Percentiles rank a stretch among this genome's conserved stretches.
Conservation (phyloP, 92 coral and sea anemone genomes). For the Phymanthus crucifer region DNA sequence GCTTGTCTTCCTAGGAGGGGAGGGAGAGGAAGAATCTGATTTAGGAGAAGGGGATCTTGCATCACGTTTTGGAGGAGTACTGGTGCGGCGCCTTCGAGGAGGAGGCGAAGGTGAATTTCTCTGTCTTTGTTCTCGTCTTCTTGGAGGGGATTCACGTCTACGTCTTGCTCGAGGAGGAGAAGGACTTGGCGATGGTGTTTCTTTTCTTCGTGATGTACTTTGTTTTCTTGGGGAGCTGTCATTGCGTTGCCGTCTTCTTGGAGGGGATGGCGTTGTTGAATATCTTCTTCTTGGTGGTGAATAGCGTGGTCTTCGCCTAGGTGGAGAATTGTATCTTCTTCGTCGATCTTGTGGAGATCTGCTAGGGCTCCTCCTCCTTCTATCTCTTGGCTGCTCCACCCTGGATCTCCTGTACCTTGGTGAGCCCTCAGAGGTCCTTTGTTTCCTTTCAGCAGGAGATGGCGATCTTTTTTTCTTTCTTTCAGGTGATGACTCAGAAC, state of each 20-base stretch:
- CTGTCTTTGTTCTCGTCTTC: conserved; percentile 54
- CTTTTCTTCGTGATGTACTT: conserved; percentile 42
- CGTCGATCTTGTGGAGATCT: conserved; percentile 61
- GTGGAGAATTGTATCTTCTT: conserved; percentile 46
- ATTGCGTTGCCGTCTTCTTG: conserved; percentile 41
- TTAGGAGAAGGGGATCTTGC: conserved; percentile 30
- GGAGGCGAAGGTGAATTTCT: conserved; percentile 51
- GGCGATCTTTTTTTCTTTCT: conserved; percentile 61
- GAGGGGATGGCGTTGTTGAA: conserved; percentile 26
- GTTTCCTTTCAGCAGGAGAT: conserved; percentile 62
- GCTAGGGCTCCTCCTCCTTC: conserved; percentile 55
- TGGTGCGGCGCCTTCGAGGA: conserved; percentile 36
- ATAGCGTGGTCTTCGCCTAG: conserved; percentile 44
- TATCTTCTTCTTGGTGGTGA: conserved; percentile 32
- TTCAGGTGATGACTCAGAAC: conserved; percentile 79
- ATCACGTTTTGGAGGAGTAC: conserved; percentile 50
- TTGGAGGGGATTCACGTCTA: conserved; percentile 22
- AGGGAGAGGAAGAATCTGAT: conserved; percentile 34
- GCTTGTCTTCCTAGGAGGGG: conserved; percentile 42
- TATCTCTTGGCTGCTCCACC: conserved; percentile 46
- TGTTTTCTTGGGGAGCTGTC: conserved; percentile 56
- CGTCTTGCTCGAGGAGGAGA: conserved; percentile 49
- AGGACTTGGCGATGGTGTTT: conserved; percentile 50
- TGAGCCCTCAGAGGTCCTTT: conserved; percentile 63
- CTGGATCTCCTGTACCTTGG: conserved; percentile 59